Evolutionary conservation across 2,888 invertebrate genomes (phyloP).

Genomic region (Dendrolimus houi): DNA sequence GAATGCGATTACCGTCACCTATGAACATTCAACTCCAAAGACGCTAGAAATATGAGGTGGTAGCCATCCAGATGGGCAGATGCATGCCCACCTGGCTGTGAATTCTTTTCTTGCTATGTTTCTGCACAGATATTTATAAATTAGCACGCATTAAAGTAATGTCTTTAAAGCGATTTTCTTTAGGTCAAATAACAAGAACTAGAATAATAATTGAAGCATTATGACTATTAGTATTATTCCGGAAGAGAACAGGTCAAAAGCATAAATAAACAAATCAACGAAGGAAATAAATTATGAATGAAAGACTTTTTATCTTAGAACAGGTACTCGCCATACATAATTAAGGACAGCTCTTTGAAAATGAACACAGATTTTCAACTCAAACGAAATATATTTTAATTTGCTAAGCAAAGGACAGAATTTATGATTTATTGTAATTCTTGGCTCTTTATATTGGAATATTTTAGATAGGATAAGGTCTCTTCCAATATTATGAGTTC

Average conservation of each 20-base stretch:
- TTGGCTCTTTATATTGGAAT: neutral
- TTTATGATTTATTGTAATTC: neutral
- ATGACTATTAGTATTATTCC: neutral
- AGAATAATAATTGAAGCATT: too few relatives aligned
- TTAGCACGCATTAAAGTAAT: too few relatives aligned
- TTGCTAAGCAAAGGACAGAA: neutral
- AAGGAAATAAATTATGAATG: neutral
- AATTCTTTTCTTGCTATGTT: too few relatives aligned
- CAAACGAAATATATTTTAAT: neutral
- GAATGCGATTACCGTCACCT: too few relatives aligned
- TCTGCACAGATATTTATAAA: too few relatives aligned
- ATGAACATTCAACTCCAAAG: too few relatives aligned
- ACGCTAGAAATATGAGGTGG: too few relatives aligned
- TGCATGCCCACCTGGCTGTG: too few relatives aligned
- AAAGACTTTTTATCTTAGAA: neutral
- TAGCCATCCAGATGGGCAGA: too few relatives aligned
- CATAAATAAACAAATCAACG: neutral
- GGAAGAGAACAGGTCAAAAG: neutral
- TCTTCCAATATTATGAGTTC: neutral
- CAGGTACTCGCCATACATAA: neutral
- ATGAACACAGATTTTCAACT: neutral
- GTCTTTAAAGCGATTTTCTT: too few relatives aligned
- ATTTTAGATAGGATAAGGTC: neutral
- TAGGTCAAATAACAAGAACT: too few relatives aligned
- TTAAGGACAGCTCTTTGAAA: neutral